Evolutionary conservation across 2,113 vertebrate genomes (phyloP).

Genomic region (Stigmatopora argus): DNA sequence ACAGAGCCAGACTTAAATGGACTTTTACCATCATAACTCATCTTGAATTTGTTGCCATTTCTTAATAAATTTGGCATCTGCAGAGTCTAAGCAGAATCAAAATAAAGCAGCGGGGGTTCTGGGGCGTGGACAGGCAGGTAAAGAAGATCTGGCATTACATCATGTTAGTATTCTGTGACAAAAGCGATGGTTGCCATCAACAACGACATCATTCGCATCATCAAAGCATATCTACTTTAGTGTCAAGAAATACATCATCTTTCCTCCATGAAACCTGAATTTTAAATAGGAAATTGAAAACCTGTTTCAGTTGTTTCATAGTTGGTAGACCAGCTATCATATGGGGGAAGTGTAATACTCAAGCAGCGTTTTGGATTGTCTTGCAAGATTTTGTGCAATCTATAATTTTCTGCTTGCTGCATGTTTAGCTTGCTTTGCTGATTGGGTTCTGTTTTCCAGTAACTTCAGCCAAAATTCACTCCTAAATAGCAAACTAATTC

Average conservation of each 20-base stretch:
- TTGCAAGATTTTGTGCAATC: too few species aligned
- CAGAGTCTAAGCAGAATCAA: constrained; percentile 2
- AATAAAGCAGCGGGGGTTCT: not conserved
- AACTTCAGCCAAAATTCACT: too few species aligned
- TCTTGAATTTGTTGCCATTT: constrained; percentile 13
- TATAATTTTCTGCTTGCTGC: too few species aligned
- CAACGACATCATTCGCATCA: not conserved
- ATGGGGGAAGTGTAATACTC: too few species aligned
- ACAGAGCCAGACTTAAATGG: constrained; percentile 5
- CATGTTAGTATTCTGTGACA: not conserved
- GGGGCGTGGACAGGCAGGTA: not conserved
- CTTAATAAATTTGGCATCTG: constrained; percentile 4
- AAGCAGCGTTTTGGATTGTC: too few species aligned
- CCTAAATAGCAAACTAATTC: too few species aligned
- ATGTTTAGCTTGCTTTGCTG: too few species aligned
- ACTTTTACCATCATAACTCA: constrained; percentile 8
- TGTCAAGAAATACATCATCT: constrained; percentile 5
- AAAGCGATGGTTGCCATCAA: not conserved
- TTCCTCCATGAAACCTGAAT: not conserved
- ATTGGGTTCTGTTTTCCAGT: too few species aligned
- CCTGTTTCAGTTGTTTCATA: not conserved
- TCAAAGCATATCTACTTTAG: constrained; percentile 2
- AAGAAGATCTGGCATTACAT: constrained; percentile 5
- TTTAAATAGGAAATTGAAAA: not conserved
- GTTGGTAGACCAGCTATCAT: not conserved